Base-by-base conservation (phyloP, 35 echinoderm and acorn worm genomes). In the Acanthaster planci region DNA sequence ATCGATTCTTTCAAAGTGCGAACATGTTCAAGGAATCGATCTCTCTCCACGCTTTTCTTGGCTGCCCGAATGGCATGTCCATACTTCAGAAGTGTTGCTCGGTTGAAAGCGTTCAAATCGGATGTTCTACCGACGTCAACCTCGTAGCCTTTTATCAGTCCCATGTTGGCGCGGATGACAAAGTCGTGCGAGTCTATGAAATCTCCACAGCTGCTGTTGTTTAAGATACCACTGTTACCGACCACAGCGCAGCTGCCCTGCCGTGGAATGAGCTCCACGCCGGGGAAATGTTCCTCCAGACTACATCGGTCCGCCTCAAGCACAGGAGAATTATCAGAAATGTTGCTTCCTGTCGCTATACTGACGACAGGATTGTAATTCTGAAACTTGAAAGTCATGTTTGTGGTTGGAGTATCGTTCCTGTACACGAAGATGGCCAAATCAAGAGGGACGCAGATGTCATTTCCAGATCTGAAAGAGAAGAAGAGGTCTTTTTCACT, bases 171-270 rank as follows among this genome's bases (percentile, higher is more conserved):
- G 12, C 86, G 57, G 40, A 87, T 17, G 31, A 87, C 77, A 59
- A 87, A 80, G 52, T 87, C 76, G 51, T 87, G 86, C 1, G 72
- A 80, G 38, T 87, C 76, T 14, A 87, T 87, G 12, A 36, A 40
- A 22, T 80, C 40, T 38, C 86, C 86, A 59, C 86, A 87, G 14
- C 36, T 40, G 27, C 86, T 87, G 51, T 87, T 80, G 21, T 80
- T 37, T 17, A 87, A 37, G 36, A 87, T 79, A 52, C 86, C 86
- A 38, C 86, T 87, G 40, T 80, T 87, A 57, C 86, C 86, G 36
- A 87, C 38, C 17, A 87, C 72, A 8, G 86, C 86, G 29, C 86
- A 87, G 30, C 38, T 58, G 6, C 5, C 18, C 40, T 86, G 60
- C 37, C 38, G 55, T 77, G 84, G 60, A 27, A 68, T 68, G 22